phyloP scores from a whole-genome alignment of 2,797 vertebrate species.

The Zalophus californianus region DNA sequence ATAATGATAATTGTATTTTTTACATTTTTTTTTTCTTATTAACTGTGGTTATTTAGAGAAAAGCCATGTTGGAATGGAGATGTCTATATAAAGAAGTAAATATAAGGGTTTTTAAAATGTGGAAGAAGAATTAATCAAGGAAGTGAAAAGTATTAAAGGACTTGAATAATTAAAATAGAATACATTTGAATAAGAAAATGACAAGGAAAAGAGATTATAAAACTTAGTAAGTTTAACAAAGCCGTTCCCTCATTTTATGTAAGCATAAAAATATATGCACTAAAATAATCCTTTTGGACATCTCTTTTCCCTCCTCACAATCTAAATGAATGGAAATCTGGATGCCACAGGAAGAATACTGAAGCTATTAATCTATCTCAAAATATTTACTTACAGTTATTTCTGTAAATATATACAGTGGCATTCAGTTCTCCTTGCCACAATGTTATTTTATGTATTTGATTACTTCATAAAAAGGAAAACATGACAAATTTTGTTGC shows the following conservation, averaged over 20 bases:
- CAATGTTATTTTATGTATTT: background rate
- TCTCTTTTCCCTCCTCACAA: background rate
- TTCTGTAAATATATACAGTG: background rate
- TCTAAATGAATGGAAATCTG: conserved; percentile 17
- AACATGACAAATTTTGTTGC: background rate
- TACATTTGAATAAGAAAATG: background rate
- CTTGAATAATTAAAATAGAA: background rate
- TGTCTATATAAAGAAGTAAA: background rate
- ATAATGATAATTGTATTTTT: background rate
- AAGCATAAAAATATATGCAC: background rate
- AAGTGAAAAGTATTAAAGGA: background rate
- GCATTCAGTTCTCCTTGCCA: background rate
- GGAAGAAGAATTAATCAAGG: background rate
- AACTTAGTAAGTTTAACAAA: background rate
- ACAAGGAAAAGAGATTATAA: background rate
- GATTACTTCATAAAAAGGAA: conserved; percentile 30
- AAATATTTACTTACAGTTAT: background rate
- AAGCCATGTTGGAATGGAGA: background rate
- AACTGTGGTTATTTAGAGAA: background rate
- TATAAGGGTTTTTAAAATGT: background rate
- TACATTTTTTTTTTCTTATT: background rate
- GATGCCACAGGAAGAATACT: background rate
- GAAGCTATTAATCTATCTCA: background rate
- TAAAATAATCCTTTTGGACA: background rate
- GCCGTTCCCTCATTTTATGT: background rate